Conservation (phyloP, 2,113 vertebrate species). For the Microtus ochrogaster region DNA sequence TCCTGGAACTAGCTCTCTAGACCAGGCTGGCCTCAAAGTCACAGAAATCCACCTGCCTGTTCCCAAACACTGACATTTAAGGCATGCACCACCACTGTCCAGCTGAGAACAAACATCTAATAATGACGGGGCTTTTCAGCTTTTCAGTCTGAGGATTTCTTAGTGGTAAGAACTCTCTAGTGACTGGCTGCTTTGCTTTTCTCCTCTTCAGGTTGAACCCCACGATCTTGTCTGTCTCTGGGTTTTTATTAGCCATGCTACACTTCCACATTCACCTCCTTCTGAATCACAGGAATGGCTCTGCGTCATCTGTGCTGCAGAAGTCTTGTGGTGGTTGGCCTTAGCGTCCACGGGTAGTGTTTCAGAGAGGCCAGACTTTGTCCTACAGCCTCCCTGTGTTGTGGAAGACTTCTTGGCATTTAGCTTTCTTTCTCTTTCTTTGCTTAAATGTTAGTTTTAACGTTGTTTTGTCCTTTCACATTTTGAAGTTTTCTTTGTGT, state of each 20-base stretch:
- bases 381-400: background rate
- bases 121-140: background rate
- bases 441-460: slow-evolving; percentile 19
- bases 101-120: background rate
- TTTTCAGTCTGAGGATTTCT: too few relatives aligned
- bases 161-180: too few relatives aligned
- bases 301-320: background rate
- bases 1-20: too few relatives aligned
- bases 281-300: background rate
- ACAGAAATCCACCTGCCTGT: background rate
- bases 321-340: background rate
- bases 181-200: too few relatives aligned
- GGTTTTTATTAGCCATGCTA: too few relatives aligned
- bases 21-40: background rate
- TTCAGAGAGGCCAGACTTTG: background rate
- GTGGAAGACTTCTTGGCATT: slow-evolving; percentile 21
- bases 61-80: background rate
- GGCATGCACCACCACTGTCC: background rate
- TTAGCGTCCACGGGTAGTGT: background rate
- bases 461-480: slow-evolving; percentile 37
- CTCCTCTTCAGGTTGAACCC: too few relatives aligned
- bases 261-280: too few relatives aligned
- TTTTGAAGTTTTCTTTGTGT: slow-evolving; percentile 47
- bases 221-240: too few relatives aligned
- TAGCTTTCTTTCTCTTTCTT: background rate